phyloP scores from a whole-genome alignment of 2,113 vertebrate genomes.

The Kobus ellipsiprymnus region DNA sequence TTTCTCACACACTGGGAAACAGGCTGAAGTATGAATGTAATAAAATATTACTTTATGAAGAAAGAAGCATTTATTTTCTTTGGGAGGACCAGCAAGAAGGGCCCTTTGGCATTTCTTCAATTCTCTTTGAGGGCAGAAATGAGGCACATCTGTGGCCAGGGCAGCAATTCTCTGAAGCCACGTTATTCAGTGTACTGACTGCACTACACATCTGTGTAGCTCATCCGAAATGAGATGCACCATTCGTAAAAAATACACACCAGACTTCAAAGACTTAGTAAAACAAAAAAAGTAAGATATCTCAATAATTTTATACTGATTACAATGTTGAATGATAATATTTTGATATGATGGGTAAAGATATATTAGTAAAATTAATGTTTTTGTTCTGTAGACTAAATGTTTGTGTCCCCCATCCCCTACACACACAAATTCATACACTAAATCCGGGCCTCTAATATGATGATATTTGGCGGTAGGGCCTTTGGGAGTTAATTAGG shows the following conservation, averaged over 20 bases:
- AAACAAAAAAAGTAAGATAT: background rate
- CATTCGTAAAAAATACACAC: background rate
- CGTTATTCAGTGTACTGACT: fast-evolving
- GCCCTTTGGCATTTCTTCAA: background rate
- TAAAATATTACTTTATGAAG: background rate
- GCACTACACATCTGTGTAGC: background rate
- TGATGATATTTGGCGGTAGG: background rate
- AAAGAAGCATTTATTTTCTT: background rate
- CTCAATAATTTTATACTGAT: background rate
- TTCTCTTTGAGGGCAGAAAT: background rate
- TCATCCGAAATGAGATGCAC: background rate
- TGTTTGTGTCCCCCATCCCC: background rate
- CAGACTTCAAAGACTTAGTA: background rate
- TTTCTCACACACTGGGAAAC: background rate
- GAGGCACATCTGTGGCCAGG: background rate
- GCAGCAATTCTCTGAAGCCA: background rate
- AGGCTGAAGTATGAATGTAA: background rate
- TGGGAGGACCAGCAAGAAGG: background rate
- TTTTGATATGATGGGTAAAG: background rate
- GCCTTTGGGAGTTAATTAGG: background rate
- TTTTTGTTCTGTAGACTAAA: background rate
- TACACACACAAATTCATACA: background rate
- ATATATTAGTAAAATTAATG: background rate
- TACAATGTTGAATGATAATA: background rate
- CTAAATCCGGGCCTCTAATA: background rate